Percentiles rank a stretch among this genome's conserved stretches.
These are phyloP conservation scores for Alligator sinensis DNA, from an alignment of 2,113 vertebrate species.

Conservation along the genomic window DNA sequence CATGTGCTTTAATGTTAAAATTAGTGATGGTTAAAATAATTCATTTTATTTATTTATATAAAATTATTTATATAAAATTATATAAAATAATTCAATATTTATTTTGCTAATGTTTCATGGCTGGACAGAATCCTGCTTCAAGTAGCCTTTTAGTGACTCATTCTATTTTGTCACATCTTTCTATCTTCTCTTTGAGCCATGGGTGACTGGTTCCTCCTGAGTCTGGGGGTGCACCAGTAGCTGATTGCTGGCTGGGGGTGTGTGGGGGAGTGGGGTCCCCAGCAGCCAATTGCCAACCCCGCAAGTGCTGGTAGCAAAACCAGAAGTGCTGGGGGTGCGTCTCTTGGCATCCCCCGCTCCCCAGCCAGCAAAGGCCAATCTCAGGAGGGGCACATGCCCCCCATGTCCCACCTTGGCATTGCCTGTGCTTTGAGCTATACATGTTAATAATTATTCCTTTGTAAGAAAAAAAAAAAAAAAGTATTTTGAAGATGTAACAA, in stretches of 20 bases:
- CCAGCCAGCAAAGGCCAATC: too few relatives aligned
- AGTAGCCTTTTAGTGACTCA: rapidly evolving
- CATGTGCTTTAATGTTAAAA: not conserved
- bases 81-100: not conserved
- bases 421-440: not conserved
- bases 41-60: too few relatives aligned
- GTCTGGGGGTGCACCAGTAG: too few relatives aligned
- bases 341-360: too few relatives aligned
- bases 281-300: too few relatives aligned
- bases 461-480: not conserved
- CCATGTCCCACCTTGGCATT: too few relatives aligned
- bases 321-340: too few relatives aligned
- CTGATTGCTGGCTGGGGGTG: too few relatives aligned
- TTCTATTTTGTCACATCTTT: slow-evolving; percentile 22
- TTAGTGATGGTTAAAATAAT: not conserved
- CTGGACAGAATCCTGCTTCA: not conserved
- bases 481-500: not conserved
- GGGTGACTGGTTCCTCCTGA: not conserved
- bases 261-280: too few relatives aligned
- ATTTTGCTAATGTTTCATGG: not conserved
- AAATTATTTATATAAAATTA: too few relatives aligned
- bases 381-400: too few relatives aligned
- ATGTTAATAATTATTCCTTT: not conserved
- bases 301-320: too few relatives aligned
- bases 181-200: not conserved